These are phyloP conservation scores for Coelinius sp. DNA, from an alignment of 2,888 invertebrate species.

Conservation along the genomic window DNA sequence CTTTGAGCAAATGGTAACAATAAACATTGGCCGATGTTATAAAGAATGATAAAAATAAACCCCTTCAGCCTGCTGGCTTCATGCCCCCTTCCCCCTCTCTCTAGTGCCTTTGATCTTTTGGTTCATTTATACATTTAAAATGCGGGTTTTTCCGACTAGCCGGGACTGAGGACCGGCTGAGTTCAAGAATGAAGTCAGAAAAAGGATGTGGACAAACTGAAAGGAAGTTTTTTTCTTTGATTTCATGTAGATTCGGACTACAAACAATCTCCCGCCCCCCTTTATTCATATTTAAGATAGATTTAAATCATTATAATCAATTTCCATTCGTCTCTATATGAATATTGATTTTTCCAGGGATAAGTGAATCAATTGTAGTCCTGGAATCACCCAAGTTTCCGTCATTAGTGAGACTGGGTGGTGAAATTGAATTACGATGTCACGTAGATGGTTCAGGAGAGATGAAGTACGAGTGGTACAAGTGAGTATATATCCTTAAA, in stretches of 20 bases:
- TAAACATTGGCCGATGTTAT: constrained; percentile 26
- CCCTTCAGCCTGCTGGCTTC: constrained; percentile 45
- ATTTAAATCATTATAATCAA: no score
- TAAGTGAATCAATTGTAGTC: constrained; percentile 75
- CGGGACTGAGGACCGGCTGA: constrained; percentile 48
- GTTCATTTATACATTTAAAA: constrained; percentile 68
- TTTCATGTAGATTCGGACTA: background rate
- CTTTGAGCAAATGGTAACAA: constrained; percentile 36
- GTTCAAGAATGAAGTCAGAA: constrained; percentile 46
- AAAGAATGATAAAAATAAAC: constrained; percentile 63
- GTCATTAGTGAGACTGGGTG: constrained; percentile 71
- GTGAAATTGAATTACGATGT: constrained; percentile 76
- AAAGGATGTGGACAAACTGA: background rate
- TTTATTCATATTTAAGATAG: no score
- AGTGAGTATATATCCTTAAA: constrained; percentile 68
- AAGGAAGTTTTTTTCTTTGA: background rate
- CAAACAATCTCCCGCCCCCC: no score
- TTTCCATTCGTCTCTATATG: no score
- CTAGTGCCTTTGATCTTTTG: constrained; percentile 64
- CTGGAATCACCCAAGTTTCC: constrained; percentile 74
- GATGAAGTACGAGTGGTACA: constrained; percentile 79
- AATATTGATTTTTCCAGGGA: constrained; percentile 74
- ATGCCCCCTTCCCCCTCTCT: constrained; percentile 30
- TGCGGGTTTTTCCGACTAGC: constrained; percentile 60
- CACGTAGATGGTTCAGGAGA: constrained; percentile 79